Evolutionary conservation across 2,797 vertebrate species (phyloP), one percentile per base, ranked within the genome.

Genomic region (Simalia tracyae): DNA sequence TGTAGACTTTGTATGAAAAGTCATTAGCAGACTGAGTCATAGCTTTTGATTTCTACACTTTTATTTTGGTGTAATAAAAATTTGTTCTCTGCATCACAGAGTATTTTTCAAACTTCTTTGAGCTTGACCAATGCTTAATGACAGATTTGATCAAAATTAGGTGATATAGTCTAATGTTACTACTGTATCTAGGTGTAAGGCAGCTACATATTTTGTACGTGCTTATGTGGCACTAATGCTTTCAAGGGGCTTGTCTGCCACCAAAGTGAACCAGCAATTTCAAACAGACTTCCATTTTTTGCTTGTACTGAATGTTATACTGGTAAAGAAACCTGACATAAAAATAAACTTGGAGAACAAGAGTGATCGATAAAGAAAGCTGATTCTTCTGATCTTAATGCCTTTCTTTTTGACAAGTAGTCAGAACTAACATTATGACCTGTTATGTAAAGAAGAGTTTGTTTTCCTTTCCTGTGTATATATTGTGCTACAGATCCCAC

Each of bases 101-200:
- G 64, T 92, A 56, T 94, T 95, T 9, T 36, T 76, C 94, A 89
- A 92, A 92, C 76, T 56, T 54, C 89, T 9, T 0, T 8, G 3
- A 88, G n/a, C 36, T 94, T 93, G 36, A 24, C 72, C 72, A 46
- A 81, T 89, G 0, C 91, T 60, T 76, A 56, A 86, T 89, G 86
- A 24, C 61, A 36, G 84, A 92, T 89, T 89, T 88, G 90, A 84
- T 93, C 92, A 17, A 89, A 91, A 93, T 93, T 96, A 95, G 93
- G 56, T 93, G 93, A 93, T 84, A 93, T 96, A 94, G 50, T n/a
- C 90, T 92, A 90, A 87, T n/a, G 91, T 94, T 84, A 86, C 36
- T 19, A 5, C 22, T 24, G 42, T 24, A 54, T 61, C 76, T 94
- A 7, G 91, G n/a, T 91, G 89, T 90, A 93, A 92, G 66, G 86